phyloP scores from a whole-genome alignment of 2,113 vertebrate genomes.

The Oceanites oceanicus region DNA sequence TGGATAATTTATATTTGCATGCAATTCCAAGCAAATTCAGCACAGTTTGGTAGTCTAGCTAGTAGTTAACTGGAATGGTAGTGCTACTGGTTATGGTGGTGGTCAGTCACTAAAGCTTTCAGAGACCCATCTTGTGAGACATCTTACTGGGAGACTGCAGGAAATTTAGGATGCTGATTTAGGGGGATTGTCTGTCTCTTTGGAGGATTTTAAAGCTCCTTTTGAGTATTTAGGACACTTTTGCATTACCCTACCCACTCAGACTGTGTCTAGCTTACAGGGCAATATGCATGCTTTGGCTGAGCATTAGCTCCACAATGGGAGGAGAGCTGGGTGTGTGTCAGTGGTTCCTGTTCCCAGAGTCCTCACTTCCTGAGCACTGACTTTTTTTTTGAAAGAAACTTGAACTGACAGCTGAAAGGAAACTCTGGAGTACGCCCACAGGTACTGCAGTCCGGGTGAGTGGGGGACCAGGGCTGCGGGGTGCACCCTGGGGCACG shows the following conservation, averaged over 20 bases:
- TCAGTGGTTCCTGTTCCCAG: background rate
- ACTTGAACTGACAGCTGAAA: slow-evolving; percentile 56
- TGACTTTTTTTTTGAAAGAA: background rate
- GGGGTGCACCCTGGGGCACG: background rate
- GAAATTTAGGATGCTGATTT: background rate
- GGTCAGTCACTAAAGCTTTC: background rate
- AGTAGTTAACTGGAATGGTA: background rate
- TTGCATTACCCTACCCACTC: background rate
- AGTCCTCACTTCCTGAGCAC: background rate
- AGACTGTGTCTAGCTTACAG: background rate
- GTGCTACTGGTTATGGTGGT: background rate
- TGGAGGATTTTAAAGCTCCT: background rate
- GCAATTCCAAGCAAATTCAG: background rate
- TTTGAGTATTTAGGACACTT: background rate
- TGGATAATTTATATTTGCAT: background rate
- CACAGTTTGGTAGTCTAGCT: background rate
- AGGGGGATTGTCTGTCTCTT: background rate
- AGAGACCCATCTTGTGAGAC: background rate
- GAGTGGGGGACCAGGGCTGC: background rate
- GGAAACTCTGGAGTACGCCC: background rate
- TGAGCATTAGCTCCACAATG: background rate
- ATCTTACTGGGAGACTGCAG: background rate
- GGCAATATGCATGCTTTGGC: background rate
- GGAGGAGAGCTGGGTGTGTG: background rate
- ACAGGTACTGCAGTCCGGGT: background rate